phyloP scores from a whole-genome alignment of 2,113 vertebrate genomes.

The Pyxicephalus adspersus region DNA sequence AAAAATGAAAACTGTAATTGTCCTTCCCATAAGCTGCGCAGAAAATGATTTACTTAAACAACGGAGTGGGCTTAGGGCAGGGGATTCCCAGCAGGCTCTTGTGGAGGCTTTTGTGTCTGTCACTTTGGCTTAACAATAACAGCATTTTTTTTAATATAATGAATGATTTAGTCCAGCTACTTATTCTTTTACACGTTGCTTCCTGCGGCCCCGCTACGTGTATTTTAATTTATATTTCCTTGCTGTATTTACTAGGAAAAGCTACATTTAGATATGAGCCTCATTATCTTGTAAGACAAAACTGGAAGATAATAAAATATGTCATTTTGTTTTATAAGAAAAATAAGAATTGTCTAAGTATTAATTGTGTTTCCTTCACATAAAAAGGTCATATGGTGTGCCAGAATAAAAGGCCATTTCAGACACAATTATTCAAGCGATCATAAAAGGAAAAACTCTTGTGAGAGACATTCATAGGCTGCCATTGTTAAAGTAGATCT shows the following conservation, averaged over 20 bases:
- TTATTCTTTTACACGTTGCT: conserved; percentile 46
- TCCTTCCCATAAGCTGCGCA: conserved; percentile 42
- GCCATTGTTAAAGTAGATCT: too few species aligned
- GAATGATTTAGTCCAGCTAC: conserved; percentile 50
- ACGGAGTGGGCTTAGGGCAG: conserved; percentile 47
- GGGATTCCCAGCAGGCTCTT: conserved; percentile 48
- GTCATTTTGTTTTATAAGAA: too few species aligned
- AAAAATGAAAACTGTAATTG: conserved; percentile 54
- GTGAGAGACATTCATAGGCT: too few species aligned
- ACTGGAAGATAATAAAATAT: conserved; percentile 7
- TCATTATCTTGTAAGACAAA: conserved; percentile 39
- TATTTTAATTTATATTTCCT: conserved; percentile 53
- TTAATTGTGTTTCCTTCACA: conserved; percentile 8
- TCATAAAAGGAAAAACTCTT: too few species aligned
- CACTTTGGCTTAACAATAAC: conserved; percentile 51
- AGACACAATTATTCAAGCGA: too few species aligned
- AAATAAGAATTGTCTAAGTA: background rate
- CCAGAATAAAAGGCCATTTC: too few species aligned
- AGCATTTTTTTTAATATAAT: conserved; percentile 52
- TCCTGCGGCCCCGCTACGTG: conserved; percentile 17
- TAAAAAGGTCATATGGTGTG: background rate
- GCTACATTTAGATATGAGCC: conserved; percentile 36
- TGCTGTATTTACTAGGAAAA: conserved; percentile 27
- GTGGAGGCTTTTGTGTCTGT: conserved; percentile 43
- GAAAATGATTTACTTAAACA: conserved; percentile 56